Conservation (phyloP, 2,888 invertebrate genomes). For the Andrena hattorfiana region DNA sequence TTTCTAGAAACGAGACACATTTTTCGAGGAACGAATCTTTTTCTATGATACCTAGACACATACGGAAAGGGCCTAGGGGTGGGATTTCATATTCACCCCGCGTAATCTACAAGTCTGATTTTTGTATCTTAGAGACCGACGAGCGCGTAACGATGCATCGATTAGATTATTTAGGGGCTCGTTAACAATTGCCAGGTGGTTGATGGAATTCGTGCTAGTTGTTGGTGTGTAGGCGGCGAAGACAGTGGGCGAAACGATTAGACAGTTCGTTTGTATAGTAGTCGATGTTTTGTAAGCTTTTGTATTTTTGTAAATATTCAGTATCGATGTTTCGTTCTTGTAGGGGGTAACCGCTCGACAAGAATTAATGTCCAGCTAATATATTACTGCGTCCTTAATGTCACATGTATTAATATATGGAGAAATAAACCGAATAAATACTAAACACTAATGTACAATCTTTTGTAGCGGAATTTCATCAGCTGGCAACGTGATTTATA, state of each 20-base stretch:
- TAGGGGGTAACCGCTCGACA: conserved; percentile 39
- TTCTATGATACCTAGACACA: neutral
- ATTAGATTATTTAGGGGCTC: conserved; percentile 30
- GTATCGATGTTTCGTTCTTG: conserved; percentile 67
- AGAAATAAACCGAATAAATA: conserved; percentile 68
- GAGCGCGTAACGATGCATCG: conserved; percentile 21
- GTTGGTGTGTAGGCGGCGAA: conserved; percentile 56
- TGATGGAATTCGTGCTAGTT: conserved; percentile 48
- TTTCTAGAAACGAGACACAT: neutral
- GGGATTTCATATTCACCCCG: conserved; percentile 21
- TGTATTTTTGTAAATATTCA: conserved; percentile 84
- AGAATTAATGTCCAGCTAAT: conserved; percentile 72
- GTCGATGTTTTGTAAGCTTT: conserved; percentile 83
- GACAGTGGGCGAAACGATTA: conserved; percentile 41
- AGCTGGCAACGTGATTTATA: no score
- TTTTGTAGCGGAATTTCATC: no score
- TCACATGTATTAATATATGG: conserved; percentile 70
- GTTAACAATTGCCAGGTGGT: conserved; percentile 27
- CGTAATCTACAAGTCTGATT: conserved; percentile 73
- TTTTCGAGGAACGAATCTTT: conserved; percentile 6
- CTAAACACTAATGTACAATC: conserved; percentile 33
- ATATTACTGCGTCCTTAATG: conserved; percentile 70
- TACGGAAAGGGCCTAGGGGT: conserved; percentile 57
- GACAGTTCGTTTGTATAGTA: conserved; percentile 74
- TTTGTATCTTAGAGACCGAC: conserved; percentile 60